Percentiles rank a stretch among this genome's conserved stretches.
These are phyloP conservation scores for Galemys pyrenaicus DNA, from an alignment of 2,113 vertebrate species.

Conservation along the genomic window DNA sequence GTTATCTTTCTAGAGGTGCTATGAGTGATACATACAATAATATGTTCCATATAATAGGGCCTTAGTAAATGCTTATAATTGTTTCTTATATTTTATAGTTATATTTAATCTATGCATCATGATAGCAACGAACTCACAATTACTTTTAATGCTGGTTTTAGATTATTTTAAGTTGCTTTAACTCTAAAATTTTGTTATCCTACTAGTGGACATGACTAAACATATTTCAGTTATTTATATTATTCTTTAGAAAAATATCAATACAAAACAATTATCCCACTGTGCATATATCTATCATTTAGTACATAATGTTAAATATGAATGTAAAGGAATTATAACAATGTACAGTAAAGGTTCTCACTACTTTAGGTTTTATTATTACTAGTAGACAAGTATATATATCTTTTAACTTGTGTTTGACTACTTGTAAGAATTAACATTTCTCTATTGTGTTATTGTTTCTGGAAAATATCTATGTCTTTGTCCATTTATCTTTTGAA, in stretches of 20 bases:
- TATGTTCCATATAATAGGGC: neutral
- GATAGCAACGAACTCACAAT: neutral
- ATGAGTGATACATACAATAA: neutral
- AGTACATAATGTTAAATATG: neutral
- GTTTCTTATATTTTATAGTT: neutral
- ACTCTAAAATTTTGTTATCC: neutral
- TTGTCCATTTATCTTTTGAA: neutral
- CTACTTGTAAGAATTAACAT: neutral
- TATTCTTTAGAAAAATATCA: slow-evolving; percentile 1
- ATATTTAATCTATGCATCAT: neutral
- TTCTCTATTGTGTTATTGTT: neutral
- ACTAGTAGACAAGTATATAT: neutral
- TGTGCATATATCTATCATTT: neutral
- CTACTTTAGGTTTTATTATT: neutral
- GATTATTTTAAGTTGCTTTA: neutral
- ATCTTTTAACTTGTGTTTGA: slow-evolving; percentile 25
- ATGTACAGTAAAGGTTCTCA: neutral
- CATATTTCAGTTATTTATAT: slow-evolving; percentile 6
- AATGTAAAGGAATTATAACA: neutral
- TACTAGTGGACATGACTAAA: too few relatives aligned
- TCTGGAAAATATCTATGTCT: neutral
- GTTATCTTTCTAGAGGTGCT: neutral
- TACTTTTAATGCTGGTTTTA: neutral
- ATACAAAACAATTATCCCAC: neutral
- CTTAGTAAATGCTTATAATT: slow-evolving; percentile 29